Percentiles rank a stretch among this genome's conserved stretches.
phyloP scores from a whole-genome alignment of 2,888 invertebrate genomes.

The Metalampra italica region DNA sequence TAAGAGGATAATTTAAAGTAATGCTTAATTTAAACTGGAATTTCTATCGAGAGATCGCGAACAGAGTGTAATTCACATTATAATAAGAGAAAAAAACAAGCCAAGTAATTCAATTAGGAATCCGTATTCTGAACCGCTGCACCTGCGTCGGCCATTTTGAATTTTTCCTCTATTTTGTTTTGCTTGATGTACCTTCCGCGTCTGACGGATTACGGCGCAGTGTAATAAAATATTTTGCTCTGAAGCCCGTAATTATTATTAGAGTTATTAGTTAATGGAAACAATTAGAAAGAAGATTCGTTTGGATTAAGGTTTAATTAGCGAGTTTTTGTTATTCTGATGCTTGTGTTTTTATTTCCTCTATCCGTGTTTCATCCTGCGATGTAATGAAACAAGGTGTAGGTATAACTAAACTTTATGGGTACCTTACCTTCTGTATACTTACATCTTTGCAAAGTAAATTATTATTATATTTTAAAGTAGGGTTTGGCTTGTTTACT shows the following conservation, averaged over 20 bases:
- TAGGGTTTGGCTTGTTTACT: too few relatives aligned
- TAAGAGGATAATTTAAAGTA: too few relatives aligned
- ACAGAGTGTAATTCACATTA: not conserved
- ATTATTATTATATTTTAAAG: too few relatives aligned
- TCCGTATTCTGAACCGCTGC: conserved; percentile 38
- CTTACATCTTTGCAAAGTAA: too few relatives aligned
- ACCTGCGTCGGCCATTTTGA: conserved; percentile 59
- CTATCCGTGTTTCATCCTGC: conserved; percentile 11
- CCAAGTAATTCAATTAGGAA: conserved; percentile 32
- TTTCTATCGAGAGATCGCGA: too few relatives aligned
- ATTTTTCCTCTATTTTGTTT: conserved; percentile 37
- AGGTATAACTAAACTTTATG: too few relatives aligned
- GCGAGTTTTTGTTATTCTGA: conserved; percentile 43
- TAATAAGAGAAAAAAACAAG: not conserved
- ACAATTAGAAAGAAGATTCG: conserved; percentile 56
- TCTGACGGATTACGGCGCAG: conserved; percentile 65
- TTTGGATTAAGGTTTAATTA: conserved; percentile 66
- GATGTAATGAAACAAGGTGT: too few relatives aligned
- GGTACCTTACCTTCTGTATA: too few relatives aligned
- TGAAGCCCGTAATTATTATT: conserved; percentile 57
- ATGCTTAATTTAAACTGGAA: too few relatives aligned
- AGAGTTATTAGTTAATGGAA: conserved; percentile 61
- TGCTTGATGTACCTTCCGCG: conserved; percentile 25
- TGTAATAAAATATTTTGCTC: conserved; percentile 65
- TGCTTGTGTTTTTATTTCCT: conserved; percentile 11